These are phyloP conservation scores for Entomobrya proxima DNA, from an alignment of 2,888 invertebrate genomes.

Conservation along the genomic window DNA sequence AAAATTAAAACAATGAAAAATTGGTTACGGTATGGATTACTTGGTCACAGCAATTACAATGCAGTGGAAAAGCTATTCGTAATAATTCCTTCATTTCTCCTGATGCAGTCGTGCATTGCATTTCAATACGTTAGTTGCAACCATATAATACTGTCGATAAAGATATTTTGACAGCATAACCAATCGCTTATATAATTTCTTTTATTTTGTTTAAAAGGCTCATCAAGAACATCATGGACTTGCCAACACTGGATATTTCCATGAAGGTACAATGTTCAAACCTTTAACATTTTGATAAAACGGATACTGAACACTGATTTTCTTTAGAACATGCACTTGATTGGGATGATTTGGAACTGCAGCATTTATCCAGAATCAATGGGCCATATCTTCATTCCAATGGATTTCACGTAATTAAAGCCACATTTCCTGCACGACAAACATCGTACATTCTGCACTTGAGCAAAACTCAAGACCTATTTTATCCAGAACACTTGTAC, in stretches of 20 bases:
- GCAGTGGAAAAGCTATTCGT: not conserved
- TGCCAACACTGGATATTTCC: not conserved
- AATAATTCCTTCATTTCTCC: not conserved
- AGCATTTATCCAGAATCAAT: constrained; percentile 9
- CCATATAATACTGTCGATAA: too few species aligned
- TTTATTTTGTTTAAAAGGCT: not conserved
- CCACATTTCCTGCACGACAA: not conserved
- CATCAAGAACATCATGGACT: not conserved
- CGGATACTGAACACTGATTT: too few species aligned
- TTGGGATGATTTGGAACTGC: constrained; percentile 43
- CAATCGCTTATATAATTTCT: not conserved
- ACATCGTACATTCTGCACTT: constrained; percentile 43
- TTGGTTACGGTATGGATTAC: not conserved
- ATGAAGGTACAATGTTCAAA: constrained; percentile 5
- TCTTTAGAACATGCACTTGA: not conserved
- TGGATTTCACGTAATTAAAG: constrained; percentile 46
- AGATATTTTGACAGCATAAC: too few species aligned
- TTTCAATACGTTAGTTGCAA: not conserved
- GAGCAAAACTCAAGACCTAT: constrained; percentile 48
- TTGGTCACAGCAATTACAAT: not conserved
- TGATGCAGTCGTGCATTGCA: not conserved
- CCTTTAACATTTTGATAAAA: too few species aligned
- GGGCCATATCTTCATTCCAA: constrained; percentile 17
- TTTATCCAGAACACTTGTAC: constrained; percentile 47
- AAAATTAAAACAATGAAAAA: not conserved